A percentile compares a stretch with the other conserved stretches of the same genome.
Evolutionary conservation across 2,888 invertebrate species (phyloP).

Genomic region (Galeopsomyia nigrocyanea): DNA sequence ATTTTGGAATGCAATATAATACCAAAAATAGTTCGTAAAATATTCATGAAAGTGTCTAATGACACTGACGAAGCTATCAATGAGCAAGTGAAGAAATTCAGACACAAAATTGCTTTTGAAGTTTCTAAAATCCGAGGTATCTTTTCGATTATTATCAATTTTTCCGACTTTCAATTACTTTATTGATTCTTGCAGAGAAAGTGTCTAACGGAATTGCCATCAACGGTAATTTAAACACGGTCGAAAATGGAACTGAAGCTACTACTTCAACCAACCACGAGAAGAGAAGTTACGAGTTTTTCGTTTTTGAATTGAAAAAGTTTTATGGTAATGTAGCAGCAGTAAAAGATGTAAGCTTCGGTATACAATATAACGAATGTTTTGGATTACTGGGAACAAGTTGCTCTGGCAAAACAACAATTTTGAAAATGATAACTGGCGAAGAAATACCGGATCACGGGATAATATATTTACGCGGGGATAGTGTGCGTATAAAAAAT

Average conservation of each 20-base stretch:
- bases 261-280: conserved; percentile 34
- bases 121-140: no score
- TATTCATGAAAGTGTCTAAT: not conserved
- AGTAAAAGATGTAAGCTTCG: conserved; percentile 82
- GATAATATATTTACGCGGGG: conserved; percentile 57
- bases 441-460: conserved; percentile 73
- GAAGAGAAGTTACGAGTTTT: conserved; percentile 67
- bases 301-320: conserved; percentile 78
- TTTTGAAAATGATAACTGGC: conserved; percentile 92
- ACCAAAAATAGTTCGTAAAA: conserved; percentile 53
- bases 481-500: conserved; percentile 49
- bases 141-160: not conserved
- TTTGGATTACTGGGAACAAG: conserved; percentile 88
- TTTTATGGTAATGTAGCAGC: conserved; percentile 82
- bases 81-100: not conserved
- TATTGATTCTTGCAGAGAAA: no score
- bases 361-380: conserved; percentile 82
- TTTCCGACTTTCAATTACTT: no score
- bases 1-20: conserved; percentile 77
- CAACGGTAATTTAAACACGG: no score
- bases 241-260: not conserved
- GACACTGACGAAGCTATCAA: not conserved
- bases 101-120: not conserved
- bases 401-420: conserved; percentile 90
- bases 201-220: no score